Evolutionary conservation across 2,888 invertebrate species (phyloP), one percentile per base, ranked within the genome.

Genomic region (Sarcophaga subvicina): DNA sequence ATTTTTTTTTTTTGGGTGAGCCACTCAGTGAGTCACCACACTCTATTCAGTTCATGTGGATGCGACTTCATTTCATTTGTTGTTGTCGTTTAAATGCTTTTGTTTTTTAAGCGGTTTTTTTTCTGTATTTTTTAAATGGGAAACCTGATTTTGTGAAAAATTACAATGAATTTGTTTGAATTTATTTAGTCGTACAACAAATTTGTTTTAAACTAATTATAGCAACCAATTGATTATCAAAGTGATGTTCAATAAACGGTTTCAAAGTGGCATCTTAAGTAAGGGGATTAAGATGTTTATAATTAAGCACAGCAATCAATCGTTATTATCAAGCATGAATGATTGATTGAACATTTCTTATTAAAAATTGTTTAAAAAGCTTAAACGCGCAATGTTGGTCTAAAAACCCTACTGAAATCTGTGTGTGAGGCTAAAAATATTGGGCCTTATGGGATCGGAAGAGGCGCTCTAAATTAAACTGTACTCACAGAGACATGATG

Each of bases 1-100:
- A 37, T 37, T 37, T 37, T 54, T 70, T 70, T 27, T 37, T 22
- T 54, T 70, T 77, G n/a, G 77, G 77, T 83, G 82, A 83, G 71
- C 77, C 82, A 83, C 59, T 62, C 17, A 62, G 20, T 62, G 20
- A 62, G n/a, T 62, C 62, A 62, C 22, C 62, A 62, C 10, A 10
- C 62, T n/a, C 14, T 20, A 70, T 70, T 76, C 76, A 66, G 20
- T 60, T 76, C 62, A 64, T 54, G 17, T 54, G 54, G 54, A 54
- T 54, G 54, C 54, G 54, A 54, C 54, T 54, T 54, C 4, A 54
- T 17, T 54, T 54, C 17, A 17, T 54, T 37, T 37, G 37, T 37
- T 37, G 37, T 27, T 37, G 37, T 37, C 10, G 37, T 37, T 37
- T 37, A 37, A 37, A 37, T 37, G 37, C 37, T 37, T 37, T 37